Evolutionary conservation across 2,888 invertebrate species (phyloP), one percentile per base, ranked within the genome.

Genomic region (Drosophila phalerata): DNA sequence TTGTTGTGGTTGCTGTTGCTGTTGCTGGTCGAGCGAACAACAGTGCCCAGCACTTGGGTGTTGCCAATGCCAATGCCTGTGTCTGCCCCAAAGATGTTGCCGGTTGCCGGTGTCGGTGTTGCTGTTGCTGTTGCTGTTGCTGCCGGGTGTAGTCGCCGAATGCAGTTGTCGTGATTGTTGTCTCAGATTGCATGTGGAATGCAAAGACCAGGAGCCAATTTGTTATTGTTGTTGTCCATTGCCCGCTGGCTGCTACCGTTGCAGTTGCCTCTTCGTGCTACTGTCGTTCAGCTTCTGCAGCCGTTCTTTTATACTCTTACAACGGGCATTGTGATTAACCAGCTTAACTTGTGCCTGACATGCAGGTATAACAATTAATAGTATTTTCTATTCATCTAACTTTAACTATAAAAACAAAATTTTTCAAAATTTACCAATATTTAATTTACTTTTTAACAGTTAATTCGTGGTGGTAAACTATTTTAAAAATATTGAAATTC

Each of bases 191-290:
- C 86, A 86, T 81, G 89, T 81, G 87, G 88, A 88, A 90, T 88
- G 81, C 90, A 88, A 91, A 91, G 89, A 91, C 90, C 90, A 91
- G 90, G 81, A 91, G 90, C 91, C 87, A 91, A 91, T 91, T 91
- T 91, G 87, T 89, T 90, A 80, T 81, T 81, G 81, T 77, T 79
- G 71, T 78, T 82, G 68, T 42, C 78, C 85, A 57, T 69, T 89
- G 88, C 85, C 81, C 88, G 74, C 71, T 69, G 85, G 85, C 76
- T 78, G 85, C 85, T 89, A 85, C 88, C 81, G 87, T 87, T 78
- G 71, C 88, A 81, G 71, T 57, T 65, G 55, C 62, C 67, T 71
- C 69, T 75, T 58, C 65, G 65, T 73, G 77, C 28, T 57, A 53
- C 30, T 55, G 42, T 34, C 48, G 47, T 37, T 62, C 48, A 58